Conservation (phyloP, 1,140 invertebrate species). For the Lepidurus apus region DNA sequence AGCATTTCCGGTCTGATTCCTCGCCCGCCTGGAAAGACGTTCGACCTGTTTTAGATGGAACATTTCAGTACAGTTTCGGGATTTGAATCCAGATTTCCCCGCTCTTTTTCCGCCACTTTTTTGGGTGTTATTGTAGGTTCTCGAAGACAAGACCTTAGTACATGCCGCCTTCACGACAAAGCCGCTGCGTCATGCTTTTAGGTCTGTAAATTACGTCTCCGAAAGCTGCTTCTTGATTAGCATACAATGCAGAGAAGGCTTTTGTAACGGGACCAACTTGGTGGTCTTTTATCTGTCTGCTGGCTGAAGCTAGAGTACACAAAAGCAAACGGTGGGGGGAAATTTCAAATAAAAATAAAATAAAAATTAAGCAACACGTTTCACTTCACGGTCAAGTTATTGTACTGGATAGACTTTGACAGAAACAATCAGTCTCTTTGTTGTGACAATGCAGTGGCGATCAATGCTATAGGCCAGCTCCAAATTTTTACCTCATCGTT, state of each 20-base stretch:
- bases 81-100: neutral
- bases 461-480: neutral
- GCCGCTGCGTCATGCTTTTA: slow-evolving; percentile 17
- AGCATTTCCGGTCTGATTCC: neutral
- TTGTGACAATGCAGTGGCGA: neutral
- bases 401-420: neutral
- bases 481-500: neutral
- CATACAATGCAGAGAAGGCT: slow-evolving; percentile 21
- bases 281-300: slow-evolving; percentile 14
- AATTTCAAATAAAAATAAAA: neutral
- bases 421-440: slow-evolving; percentile 4
- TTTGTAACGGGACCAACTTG: slow-evolving; percentile 21
- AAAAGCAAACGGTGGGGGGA: neutral
- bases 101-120: slow-evolving; percentile 1
- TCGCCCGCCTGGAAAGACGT: neutral
- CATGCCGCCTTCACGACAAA: slow-evolving; percentile 13
- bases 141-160: neutral
- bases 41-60: neutral
- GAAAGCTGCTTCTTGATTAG: slow-evolving; percentile 19
- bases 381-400: neutral
- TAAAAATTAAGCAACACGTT: slow-evolving; percentile 12
- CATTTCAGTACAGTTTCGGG: neutral
- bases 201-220: slow-evolving; percentile 13
- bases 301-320: neutral
- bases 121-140: neutral